Percentiles rank a stretch among this genome's conserved stretches.
These are phyloP conservation scores for Galago senegalensis DNA, from an alignment of 2,797 vertebrate species.

Conservation along the genomic window DNA sequence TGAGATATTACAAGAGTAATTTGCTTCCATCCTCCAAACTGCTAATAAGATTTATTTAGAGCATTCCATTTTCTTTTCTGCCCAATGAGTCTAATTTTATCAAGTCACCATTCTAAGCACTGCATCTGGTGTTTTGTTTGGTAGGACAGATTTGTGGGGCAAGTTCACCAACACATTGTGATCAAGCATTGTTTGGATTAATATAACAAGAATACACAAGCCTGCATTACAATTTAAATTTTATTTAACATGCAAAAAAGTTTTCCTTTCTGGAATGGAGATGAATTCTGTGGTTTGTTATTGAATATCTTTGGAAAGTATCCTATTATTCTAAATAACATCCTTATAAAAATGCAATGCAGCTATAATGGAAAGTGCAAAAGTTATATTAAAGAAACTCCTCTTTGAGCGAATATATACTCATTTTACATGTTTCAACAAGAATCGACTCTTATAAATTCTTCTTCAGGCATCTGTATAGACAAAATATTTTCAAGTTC, in stretches of 20 bases:
- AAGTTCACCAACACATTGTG: constrained; percentile 80
- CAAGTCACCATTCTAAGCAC: constrained; percentile 78
- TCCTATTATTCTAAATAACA: constrained; percentile 38
- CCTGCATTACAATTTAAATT: constrained; percentile 64
- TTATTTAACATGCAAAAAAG: constrained; percentile 67
- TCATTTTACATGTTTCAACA: constrained; percentile 29
- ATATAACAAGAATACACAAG: constrained; percentile 67
- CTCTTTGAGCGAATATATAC: background rate
- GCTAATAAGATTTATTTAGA: constrained; percentile 73
- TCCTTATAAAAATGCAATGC: constrained; percentile 44
- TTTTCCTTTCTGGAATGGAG: constrained; percentile 58
- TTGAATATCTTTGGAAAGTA: constrained; percentile 63
- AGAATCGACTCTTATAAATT: background rate
- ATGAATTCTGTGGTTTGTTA: constrained; percentile 39
- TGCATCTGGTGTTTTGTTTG: constrained; percentile 82
- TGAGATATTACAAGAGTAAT: constrained; percentile 54
- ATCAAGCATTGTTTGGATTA: constrained; percentile 78
- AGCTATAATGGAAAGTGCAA: background rate
- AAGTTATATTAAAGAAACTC: background rate
- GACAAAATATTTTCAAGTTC: constrained; percentile 22
- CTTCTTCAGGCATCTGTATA: background rate
- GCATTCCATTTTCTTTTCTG: constrained; percentile 67
- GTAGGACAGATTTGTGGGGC: constrained; percentile 68
- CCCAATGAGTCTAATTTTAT: constrained; percentile 76
- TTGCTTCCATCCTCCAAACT: constrained; percentile 49